These are phyloP conservation scores for Tyria jacobaeae DNA, from an alignment of 2,888 invertebrate species.

Conservation along the genomic window DNA sequence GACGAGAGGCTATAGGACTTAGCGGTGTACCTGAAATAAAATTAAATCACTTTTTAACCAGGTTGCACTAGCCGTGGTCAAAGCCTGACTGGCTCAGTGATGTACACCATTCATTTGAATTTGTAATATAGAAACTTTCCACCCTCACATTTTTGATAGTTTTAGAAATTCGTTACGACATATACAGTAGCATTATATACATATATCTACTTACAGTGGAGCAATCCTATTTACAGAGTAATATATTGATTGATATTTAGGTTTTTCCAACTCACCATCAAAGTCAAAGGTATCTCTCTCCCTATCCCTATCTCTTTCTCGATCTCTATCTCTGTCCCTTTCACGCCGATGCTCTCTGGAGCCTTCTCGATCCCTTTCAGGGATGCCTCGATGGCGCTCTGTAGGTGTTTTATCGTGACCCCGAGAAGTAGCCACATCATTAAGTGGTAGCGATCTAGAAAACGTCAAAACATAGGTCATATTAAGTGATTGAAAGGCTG, in stretches of 20 bases:
- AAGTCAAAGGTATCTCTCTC: constrained; percentile 67
- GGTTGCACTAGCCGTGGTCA: too few relatives aligned
- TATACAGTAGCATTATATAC: too few relatives aligned
- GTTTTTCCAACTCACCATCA: constrained; percentile 63
- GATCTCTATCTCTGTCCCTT: constrained; percentile 62
- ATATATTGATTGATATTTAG: too few relatives aligned
- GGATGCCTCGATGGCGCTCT: constrained; percentile 74
- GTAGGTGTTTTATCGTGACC: constrained; percentile 81
- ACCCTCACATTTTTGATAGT: too few relatives aligned
- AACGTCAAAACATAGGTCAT: background rate
- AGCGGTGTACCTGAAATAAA: constrained; percentile 52
- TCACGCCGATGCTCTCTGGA: constrained; percentile 77
- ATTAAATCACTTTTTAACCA: too few relatives aligned
- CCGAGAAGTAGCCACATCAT: constrained; percentile 73
- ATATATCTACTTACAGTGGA: too few relatives aligned
- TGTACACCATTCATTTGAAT: too few relatives aligned
- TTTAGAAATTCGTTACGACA: too few relatives aligned
- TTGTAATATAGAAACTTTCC: too few relatives aligned
- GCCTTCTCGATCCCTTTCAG: constrained; percentile 70
- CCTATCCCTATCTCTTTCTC: constrained; percentile 57
- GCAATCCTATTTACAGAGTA: too few relatives aligned
- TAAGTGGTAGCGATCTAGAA: constrained; percentile 78
- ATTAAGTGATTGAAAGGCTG: too few relatives aligned
- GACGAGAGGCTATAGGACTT: constrained; percentile 67
- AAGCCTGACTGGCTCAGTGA: too few relatives aligned